Percentiles rank a stretch among this genome's conserved stretches.
Evolutionary conservation across 2,888 invertebrate species (phyloP).

Genomic region (Camptogramma bilineatum): DNA sequence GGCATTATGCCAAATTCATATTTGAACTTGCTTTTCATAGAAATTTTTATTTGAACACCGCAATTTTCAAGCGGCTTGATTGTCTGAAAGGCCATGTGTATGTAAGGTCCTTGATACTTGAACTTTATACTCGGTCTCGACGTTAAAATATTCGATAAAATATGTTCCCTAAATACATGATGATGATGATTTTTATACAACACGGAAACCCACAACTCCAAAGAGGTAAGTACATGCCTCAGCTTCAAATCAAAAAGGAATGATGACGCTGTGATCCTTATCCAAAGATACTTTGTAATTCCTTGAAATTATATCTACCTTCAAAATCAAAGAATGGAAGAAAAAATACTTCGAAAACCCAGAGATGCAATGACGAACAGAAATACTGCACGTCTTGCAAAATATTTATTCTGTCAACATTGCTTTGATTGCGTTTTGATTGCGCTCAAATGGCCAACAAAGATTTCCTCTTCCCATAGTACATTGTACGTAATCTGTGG

Average conservation of each 20-base stretch:
- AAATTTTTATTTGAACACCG: no score
- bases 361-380: slow-evolving; percentile 13
- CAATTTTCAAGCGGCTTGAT: no score
- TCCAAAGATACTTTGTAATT: slow-evolving; percentile 15
- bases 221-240: no score
- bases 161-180: no score
- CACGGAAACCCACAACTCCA: neutral
- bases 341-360: slow-evolving; percentile 16
- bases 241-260: neutral
- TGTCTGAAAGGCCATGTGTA: no score
- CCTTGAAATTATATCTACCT: slow-evolving; percentile 19
- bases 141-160: no score
- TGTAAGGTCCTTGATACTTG: no score
- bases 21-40: no score
- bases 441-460: slow-evolving; percentile 36
- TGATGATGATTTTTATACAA: no score
- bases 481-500: slow-evolving; percentile 31
- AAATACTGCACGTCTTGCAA: slow-evolving; percentile 20
- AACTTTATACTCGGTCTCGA: no score
- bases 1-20: no score
- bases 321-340: slow-evolving; percentile 13
- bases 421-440: slow-evolving; percentile 40
- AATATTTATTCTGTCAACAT: slow-evolving; percentile 38
- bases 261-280: slow-evolving; percentile 10
- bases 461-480: slow-evolving; percentile 27